A percentile compares a stretch with the other conserved stretches of the same genome.
Conservation (phyloP, 2,113 vertebrate genomes). For the Oryzias celebensis region DNA sequence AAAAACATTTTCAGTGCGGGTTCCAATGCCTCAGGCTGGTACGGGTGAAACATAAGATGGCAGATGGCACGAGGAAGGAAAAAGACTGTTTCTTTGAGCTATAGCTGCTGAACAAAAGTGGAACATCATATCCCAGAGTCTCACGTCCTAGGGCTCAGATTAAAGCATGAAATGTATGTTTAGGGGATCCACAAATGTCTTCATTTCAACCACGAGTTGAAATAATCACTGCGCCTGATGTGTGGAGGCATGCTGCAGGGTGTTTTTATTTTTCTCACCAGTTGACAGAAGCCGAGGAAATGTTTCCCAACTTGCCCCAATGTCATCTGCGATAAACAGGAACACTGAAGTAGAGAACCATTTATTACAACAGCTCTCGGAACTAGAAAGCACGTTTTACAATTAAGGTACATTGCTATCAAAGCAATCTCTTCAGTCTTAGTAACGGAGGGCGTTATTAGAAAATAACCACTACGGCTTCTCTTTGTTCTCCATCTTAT, state of each 20-base stretch:
- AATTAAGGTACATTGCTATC: conserved; percentile 6
- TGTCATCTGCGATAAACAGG: conserved; percentile 47
- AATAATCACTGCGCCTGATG: conserved; percentile 67
- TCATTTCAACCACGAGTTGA: conserved; percentile 60
- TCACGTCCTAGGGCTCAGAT: conserved; percentile 62
- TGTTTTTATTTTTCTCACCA: conserved; percentile 48
- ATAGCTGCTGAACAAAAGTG: conserved; percentile 70
- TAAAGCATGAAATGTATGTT: conserved; percentile 69
- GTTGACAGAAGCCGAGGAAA: conserved; percentile 50
- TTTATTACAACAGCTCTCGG: conserved; percentile 21
- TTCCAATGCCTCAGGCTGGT: conserved; percentile 72
- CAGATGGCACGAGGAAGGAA: conserved; percentile 75
- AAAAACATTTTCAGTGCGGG: conserved; percentile 70
- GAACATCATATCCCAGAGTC: conserved; percentile 64
- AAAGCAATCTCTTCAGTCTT: conserved; percentile 14
- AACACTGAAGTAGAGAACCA: conserved; percentile 23
- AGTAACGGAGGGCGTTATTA: conserved; percentile 21
- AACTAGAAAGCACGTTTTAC: background rate
- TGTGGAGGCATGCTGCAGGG: conserved; percentile 63
- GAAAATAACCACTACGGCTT: conserved; percentile 28
- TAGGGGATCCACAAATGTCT: conserved; percentile 58
- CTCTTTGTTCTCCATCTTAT: conserved; percentile 33
- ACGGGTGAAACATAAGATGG: conserved; percentile 73
- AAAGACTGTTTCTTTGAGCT: conserved; percentile 71
- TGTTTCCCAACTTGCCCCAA: conserved; percentile 52